Evolutionary conservation across 2,888 invertebrate species (phyloP), one percentile per base, ranked within the genome.

Genomic region (Chaetogeoica ovagalla): DNA sequence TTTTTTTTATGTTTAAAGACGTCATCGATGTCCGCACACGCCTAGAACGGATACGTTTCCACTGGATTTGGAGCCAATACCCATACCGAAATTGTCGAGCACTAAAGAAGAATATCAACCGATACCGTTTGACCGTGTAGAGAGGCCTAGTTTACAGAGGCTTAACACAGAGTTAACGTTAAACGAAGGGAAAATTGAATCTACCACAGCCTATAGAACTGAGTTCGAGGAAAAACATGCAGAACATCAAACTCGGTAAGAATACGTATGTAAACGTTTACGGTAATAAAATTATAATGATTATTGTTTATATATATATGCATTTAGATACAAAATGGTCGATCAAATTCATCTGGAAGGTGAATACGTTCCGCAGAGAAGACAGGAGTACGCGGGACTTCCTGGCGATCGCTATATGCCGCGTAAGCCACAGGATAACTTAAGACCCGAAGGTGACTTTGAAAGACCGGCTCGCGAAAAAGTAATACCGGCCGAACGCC

Each of bases 1-100:
- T 39, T 37, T 37, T n/a, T 62, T 83, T 84, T 84, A 83, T 72
- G 23, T 82, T 89, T 89, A 1, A 87, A 95, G 95, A 86, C 93
- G 93, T 84, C 95, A 95, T 88, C 91, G 92, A 85, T 95, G 95
- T 87, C 90, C 93, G 84, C 94, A 94, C 87, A 90, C 90, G 85
- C 84, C 85, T 3, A 85, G 85, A 15, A 84, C 85, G 77, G 86
- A 87, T 55, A 83, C 83, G 15, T 83, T 84, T 39, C 84, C 84
- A 15, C 82, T 85, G 70, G 84, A 83, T 71, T 83, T 83, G 83
- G 82, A 83, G 19, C 82, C 83, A 17, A 43, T 83, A 85, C 5
- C 83, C 83, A 70, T 83, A 37, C 82, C 83, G 4, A 83, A 82
- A 19, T 65, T 82, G 21, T 84, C 85, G 6, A 84, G 84, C 37